These are phyloP conservation scores for cattle (Bos taurus) DNA, from an alignment of 2,113 vertebrate genomes.

Conservation along the genomic window ARS-UCD2.0 NC_037342.1:3671001-3671500, in stretches of 20 bases:
- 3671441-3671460: background rate
- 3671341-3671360: background rate
- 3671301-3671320: background rate
- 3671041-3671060: background rate
- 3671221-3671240: background rate
- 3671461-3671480: background rate
- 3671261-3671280: background rate
- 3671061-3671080: background rate
- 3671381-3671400: background rate
- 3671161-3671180: background rate
- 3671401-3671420: background rate
- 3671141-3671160: background rate
- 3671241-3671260: background rate
- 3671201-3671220: background rate
- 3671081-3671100: background rate
- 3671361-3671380: background rate
- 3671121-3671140: background rate
- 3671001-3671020: background rate
- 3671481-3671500: background rate
- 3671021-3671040: background rate
- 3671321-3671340: background rate
- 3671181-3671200: background rate
- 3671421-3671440: background rate
- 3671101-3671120: background rate
- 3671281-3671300: background rate